Base-by-base conservation (phyloP, 2,797 vertebrate species). In the Mionectes olivaceus region DNA sequence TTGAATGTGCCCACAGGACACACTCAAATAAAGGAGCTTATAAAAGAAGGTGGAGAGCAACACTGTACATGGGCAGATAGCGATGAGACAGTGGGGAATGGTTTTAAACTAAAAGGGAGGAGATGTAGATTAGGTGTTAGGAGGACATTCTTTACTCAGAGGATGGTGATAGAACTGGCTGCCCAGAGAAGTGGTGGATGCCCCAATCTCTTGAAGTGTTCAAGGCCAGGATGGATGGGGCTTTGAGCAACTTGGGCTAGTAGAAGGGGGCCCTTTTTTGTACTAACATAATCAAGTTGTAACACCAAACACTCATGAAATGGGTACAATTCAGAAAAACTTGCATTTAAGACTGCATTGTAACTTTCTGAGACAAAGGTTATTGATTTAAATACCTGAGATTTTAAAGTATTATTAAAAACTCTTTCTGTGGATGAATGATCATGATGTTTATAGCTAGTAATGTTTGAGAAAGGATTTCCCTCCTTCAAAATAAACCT, bases 351-450 rank as follows among this genome's bases (percentile, higher is more conserved):
- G 46, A 39, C 10, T 2, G 25, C 18, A 28, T n/a, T 81, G 33
- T 30, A 74, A 53, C 35, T 79, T 89, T 56, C 32, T 49, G 25
- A 73, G 35, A 68, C 23, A 71, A 84, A 15, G 3, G 10, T 7
- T n/a, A 74, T 35, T 80, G 74, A 27, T 82, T 70, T 50, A 52
- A 70, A 65, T 24, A 71, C 4, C 18, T 33, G 25, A 61, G 14
- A n/a, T 69, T 73, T 91, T 16, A 18, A 89, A 83, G 27, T 43
- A 24, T 46, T 65, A 24, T 52, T 68, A 71, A 89, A 89, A 80
- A 21, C 4, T 35, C 8, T n/a, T 80, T 10, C 15, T 4, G 5
- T 47, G 19, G 15, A 75, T 61, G 17, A 91, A 92, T 57, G 41
- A 85, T 22, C 24, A 69, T 6, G 12, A 61, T 37, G 22, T 24